Evolutionary conservation across 2,888 invertebrate species (phyloP).

Genomic region (Diarsia dahlii): DNA sequence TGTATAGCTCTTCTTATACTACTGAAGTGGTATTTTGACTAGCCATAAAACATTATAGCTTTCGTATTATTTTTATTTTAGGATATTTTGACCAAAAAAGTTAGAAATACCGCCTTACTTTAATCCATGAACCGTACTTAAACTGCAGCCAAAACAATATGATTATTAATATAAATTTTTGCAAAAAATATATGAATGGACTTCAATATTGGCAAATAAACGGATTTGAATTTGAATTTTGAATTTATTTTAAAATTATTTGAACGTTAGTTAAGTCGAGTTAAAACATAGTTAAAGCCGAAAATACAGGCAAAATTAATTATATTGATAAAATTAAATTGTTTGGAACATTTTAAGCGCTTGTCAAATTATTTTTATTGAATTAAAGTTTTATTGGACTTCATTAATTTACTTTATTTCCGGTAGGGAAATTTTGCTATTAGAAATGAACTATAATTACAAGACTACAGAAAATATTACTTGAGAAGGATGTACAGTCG

Average conservation of each 20-base stretch:
- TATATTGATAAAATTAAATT: conserved; percentile 44
- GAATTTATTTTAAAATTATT: conserved; percentile 35
- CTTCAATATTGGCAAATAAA: not conserved
- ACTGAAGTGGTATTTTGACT: not conserved
- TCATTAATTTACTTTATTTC: conserved; percentile 30
- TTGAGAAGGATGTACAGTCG: conserved; percentile 10
- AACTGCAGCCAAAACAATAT: not conserved
- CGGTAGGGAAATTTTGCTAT: not conserved
- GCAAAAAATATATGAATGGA: not conserved
- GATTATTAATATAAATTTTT: not conserved
- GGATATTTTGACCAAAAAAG: not conserved
- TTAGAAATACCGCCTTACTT: not conserved
- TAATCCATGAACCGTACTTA: not conserved
- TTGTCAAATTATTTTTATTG: conserved; percentile 48
- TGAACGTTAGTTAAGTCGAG: conserved; percentile 24
- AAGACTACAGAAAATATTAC: conserved; percentile 13
- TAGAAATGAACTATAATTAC: conserved; percentile 9
- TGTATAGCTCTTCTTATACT: conserved; percentile 40
- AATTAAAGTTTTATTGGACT: conserved; percentile 36
- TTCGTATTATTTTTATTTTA: not conserved
- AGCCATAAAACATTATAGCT: not conserved
- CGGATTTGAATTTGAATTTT: too few species aligned
- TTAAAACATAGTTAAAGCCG: conserved; percentile 42
- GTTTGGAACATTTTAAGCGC: conserved; percentile 37
- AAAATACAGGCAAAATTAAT: conserved; percentile 50